Percentiles rank a stretch among this genome's conserved stretches.
Conservation (phyloP, 1,140 invertebrate genomes). For the Pogonus chalceus region DNA sequence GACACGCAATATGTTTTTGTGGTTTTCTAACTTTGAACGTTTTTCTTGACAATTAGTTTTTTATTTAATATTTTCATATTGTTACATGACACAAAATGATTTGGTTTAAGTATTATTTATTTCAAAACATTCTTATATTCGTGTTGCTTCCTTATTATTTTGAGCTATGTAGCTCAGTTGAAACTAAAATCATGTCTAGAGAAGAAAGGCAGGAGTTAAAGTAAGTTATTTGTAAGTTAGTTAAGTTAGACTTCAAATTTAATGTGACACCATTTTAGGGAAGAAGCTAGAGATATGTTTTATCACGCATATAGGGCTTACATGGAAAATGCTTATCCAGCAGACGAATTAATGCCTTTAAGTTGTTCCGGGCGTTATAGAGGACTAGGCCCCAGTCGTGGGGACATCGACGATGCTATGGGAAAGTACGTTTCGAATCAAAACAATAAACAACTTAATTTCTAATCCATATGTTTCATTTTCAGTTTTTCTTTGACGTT, state of each 20-base stretch:
- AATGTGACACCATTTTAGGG: constrained; percentile 42
- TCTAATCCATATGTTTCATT: constrained; percentile 29
- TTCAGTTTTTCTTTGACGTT: constrained; percentile 92
- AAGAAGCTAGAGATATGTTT: constrained; percentile 88
- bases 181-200: constrained; percentile 41
- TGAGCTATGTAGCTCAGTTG: not conserved
- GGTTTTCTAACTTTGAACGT: not conserved
- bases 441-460: not conserved
- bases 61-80: not conserved
- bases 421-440: constrained; percentile 72
- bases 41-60: constrained; percentile 1
- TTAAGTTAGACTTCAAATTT: not conserved
- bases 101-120: not conserved
- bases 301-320: constrained; percentile 96
- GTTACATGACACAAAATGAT: not conserved
- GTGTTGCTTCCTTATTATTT: not conserved
- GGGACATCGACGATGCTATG: constrained; percentile 90
- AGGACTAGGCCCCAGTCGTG: constrained; percentile 74
- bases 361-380: constrained; percentile 87
- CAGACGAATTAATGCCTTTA: constrained; percentile 96
- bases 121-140: not conserved
- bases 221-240: constrained; percentile 29
- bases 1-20: constrained; percentile 6
- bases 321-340: constrained; percentile 95
- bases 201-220: constrained; percentile 45